Conservation (phyloP, 2,888 invertebrate genomes). For the Oligia latruncula region DNA sequence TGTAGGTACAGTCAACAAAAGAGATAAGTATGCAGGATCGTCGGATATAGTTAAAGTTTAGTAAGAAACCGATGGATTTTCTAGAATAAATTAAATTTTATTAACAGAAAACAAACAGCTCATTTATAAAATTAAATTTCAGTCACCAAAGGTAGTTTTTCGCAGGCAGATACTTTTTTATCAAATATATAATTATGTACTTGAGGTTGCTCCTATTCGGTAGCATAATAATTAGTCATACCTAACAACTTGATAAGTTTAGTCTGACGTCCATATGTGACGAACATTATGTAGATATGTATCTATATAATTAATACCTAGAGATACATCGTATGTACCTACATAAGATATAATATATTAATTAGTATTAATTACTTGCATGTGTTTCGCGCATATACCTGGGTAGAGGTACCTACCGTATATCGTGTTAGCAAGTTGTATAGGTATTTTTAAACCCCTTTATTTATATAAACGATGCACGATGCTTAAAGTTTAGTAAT, state of each 20-base stretch:
- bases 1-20: no score
- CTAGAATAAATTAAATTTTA: no score
- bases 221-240: conserved; percentile 10
- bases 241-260: conserved; percentile 19
- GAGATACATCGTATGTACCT: not conserved
- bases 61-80: no score
- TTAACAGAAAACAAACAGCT: no score
- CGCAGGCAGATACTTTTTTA: no score
- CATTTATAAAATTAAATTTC: no score
- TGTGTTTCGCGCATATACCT: not conserved
- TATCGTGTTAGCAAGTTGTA: not conserved
- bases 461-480: no score
- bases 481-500: no score
- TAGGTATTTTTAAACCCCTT: not conserved
- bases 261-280: conserved; percentile 26
- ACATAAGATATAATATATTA: not conserved
- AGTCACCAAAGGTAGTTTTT: no score
- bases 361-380: conserved; percentile 15
- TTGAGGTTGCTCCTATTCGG: conserved; percentile 14
- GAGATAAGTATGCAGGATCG: no score
- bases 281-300: not conserved
- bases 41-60: no score
- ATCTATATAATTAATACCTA: conserved; percentile 4
- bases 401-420: not conserved
- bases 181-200: not conserved